Evolutionary conservation across 2,888 invertebrate species (phyloP), one percentile per base, ranked within the genome.

Genomic region (Trachelus stipa): DNA sequence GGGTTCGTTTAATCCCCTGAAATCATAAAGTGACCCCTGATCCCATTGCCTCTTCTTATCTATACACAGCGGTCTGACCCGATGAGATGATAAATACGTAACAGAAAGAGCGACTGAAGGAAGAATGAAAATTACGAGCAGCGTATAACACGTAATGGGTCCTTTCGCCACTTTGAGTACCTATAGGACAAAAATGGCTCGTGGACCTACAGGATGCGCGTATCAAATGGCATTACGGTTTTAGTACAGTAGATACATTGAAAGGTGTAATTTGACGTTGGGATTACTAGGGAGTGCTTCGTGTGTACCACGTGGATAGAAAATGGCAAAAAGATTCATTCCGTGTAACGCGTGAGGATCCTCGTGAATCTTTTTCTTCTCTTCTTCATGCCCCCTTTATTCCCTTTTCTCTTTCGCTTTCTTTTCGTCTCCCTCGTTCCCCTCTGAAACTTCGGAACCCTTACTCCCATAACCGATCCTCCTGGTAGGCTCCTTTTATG

Each of bases 401-500:
- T 40, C 40, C n/a, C 37, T 15, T 76, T 9, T 69, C 11, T 34
- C 34, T n/a, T 68, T 33, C 12, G 30, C 33, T 69, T 15, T 69
- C 35, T 31, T 34, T 74, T n/a, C 34, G 69, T 69, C 34, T 68
- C 33, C 69, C n/a, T 75, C 68, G 30, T 75, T 34, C 15, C 40
- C 40, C 6, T 40, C 40, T 4, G 40, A 40, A 15, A 4, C 40
- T 40, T 40, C 40, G 40, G 40, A 40, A 40, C 15, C 40, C 40
- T 40, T 40, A 40, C 40, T 40, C 15, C 15, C 40, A 40, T 40
- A 40, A 40, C 40, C 40, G 40, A 40, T 40, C 40, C 40, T 40
- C 30, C 71, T 33, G 73, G 75, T 68, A 69, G 80, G 77, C 76
- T 81, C 78, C 75, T 40, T 83, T 82, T 82, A 83, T 82, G 81